Base-by-base conservation (phyloP, 2,113 vertebrate genomes). In the Paradisaea rubra region DNA sequence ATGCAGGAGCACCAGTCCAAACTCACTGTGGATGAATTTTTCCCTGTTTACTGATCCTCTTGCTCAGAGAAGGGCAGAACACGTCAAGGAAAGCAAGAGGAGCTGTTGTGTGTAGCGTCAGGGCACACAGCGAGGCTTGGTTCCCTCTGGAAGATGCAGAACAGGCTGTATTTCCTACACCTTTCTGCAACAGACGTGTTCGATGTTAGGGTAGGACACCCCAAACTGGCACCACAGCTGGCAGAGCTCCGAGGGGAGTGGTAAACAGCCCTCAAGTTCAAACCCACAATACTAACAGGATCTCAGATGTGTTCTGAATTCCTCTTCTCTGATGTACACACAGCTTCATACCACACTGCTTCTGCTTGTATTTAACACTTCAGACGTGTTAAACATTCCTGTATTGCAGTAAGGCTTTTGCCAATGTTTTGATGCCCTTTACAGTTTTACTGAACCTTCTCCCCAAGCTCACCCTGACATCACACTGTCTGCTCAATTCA, bases 101-200 rank as follows among this genome's bases (percentile, higher is more conserved):
- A 94, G 96, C 97, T 93, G 96, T 80, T 95, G 94, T 50, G 94
- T 82, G 83, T 78, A 93, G 96, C 73, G 60, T 45, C 87, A 76
- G 95, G 97, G 92, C 96, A 95, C 80, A 47, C 93, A 50, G 96
- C 15, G 87, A 92, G 95, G 95, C 53, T 86, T 37, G 87, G 93
- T 41, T 91, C 79, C 90, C 95, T 94, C 93, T 96, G 97, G 97
- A 96, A 94, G 97, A 97, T 94, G 96, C 96, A 97, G 96, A 97
- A 97, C 94, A 66, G 78, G 95, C 97, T 97, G 96, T 88, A 68
- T 81, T 95, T 96, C 95, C 97, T 89, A 65, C 60, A 94, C 96
- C 96, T 95, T 97, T 95, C 97, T 96, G 97, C 97, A 98, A 88
- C 87, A 95, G 91, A 80, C 37, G 78, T 91, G 95, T 82, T 97